Conservation (phyloP, 1,140 invertebrate genomes). For the Drosophila quadrilineata region DNA sequence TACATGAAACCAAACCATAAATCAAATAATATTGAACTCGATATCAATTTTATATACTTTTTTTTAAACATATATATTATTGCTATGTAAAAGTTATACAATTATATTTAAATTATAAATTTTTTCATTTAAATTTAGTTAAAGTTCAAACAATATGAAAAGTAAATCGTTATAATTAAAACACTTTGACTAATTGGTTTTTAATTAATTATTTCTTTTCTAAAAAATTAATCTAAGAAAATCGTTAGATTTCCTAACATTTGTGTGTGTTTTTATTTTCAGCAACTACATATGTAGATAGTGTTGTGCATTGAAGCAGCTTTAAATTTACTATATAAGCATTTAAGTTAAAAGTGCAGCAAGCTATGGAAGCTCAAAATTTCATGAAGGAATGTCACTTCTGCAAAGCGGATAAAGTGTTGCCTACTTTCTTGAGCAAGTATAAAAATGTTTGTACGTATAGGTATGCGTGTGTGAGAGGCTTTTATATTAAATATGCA, state of each 20-base stretch:
- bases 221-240: constrained; percentile 17
- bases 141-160: no score
- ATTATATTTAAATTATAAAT: no score
- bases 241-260: neutral
- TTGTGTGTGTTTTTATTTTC: neutral
- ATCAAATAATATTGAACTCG: no score
- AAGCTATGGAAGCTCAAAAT: constrained; percentile 25
- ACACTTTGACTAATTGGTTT: constrained; percentile 1
- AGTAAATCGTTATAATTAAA: no score
- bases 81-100: no score
- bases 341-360: constrained; percentile 10
- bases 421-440: constrained; percentile 20
- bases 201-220: constrained; percentile 9
- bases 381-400: neutral
- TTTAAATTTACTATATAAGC: constrained; percentile 15
- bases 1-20: no score
- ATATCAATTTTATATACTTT: no score
- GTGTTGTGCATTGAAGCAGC: constrained; percentile 34
- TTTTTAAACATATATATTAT: no score
- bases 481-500: no score
- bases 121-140: no score
- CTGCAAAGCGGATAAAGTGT: constrained; percentile 16
- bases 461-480: constrained; percentile 13
- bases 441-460: neutral
- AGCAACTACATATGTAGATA: constrained; percentile 17